Percentiles rank a stretch among this genome's conserved stretches.
phyloP scores from a whole-genome alignment of 2,888 invertebrate genomes.

The Fabriciana adippe region DNA sequence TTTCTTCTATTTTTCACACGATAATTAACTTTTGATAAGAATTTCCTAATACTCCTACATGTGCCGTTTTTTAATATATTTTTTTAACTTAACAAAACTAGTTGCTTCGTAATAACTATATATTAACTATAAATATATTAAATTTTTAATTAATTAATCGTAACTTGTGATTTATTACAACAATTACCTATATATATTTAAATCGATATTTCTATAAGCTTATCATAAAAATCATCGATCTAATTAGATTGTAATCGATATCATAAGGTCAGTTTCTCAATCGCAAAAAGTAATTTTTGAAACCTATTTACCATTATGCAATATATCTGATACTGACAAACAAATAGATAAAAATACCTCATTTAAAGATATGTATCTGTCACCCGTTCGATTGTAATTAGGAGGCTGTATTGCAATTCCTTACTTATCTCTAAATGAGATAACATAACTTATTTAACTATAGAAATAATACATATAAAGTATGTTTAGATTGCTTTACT shows the following conservation, averaged over 20 bases:
- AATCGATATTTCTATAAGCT: no score
- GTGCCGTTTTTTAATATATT: neutral
- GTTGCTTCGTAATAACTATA: neutral
- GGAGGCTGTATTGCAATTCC: slow-evolving; percentile 43
- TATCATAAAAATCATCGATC: no score
- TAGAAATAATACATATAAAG: slow-evolving; percentile 67
- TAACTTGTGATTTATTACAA: no score
- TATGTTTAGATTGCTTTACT: slow-evolving; percentile 55
- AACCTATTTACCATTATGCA: slow-evolving; percentile 45
- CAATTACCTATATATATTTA: no score
- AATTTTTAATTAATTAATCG: neutral
- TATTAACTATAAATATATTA: neutral
- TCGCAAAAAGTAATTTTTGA: no score
- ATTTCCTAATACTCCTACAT: no score
- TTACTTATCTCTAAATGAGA: slow-evolving; percentile 61
- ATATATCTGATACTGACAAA: slow-evolving; percentile 61
- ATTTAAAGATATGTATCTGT: slow-evolving; percentile 45
- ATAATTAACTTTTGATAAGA: neutral
- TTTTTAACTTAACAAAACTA: neutral
- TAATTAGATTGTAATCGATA: no score
- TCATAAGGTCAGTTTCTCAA: no score
- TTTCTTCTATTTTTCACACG: no score
- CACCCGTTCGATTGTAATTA: slow-evolving; percentile 48
- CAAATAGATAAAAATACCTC: slow-evolving; percentile 65
- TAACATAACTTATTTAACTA: slow-evolving; percentile 72